A percentile compares a stretch with the other conserved stretches of the same genome.
phyloP scores from a whole-genome alignment of 2,888 invertebrate genomes.

The Nemapogon koenigi region DNA sequence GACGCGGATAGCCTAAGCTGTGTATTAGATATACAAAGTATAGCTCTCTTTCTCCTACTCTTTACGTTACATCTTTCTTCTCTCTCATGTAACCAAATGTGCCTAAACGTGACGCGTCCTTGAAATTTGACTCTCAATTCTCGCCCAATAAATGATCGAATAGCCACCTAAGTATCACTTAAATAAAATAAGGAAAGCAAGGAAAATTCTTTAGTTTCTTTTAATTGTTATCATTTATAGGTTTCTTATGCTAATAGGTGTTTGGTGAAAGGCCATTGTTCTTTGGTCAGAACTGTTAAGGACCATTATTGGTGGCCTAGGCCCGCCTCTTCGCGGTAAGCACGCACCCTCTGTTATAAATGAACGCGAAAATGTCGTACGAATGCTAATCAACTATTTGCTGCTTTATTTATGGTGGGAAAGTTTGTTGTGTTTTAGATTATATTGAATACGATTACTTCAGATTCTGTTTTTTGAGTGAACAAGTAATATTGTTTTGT shows the following conservation, averaged over 20 bases:
- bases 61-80: too few species aligned
- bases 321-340: constrained; percentile 7
- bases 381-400: constrained; percentile 9
- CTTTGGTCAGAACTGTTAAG: constrained; percentile 7
- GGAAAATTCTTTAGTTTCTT: constrained; percentile 1
- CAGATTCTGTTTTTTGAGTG: too few species aligned
- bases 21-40: too few species aligned
- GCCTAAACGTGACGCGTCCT: neutral
- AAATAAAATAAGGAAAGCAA: neutral
- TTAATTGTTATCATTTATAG: constrained; percentile 8
- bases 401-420: constrained; percentile 5
- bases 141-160: neutral
- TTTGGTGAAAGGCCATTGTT: constrained; percentile 8
- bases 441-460: too few species aligned
- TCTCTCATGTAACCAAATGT: too few species aligned
- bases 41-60: too few species aligned
- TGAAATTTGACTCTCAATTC: neutral
- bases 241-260: constrained; percentile 8
- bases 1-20: too few species aligned
- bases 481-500: too few species aligned
- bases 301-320: constrained; percentile 5
- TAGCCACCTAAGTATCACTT: neutral
- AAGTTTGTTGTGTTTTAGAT: too few species aligned
- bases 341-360: constrained; percentile 8
- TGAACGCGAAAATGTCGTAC: constrained; percentile 1